These are phyloP conservation scores for Myoxocephalus aenaeus DNA, from an alignment of 2,797 vertebrate species.

Conservation along the genomic window DNA sequence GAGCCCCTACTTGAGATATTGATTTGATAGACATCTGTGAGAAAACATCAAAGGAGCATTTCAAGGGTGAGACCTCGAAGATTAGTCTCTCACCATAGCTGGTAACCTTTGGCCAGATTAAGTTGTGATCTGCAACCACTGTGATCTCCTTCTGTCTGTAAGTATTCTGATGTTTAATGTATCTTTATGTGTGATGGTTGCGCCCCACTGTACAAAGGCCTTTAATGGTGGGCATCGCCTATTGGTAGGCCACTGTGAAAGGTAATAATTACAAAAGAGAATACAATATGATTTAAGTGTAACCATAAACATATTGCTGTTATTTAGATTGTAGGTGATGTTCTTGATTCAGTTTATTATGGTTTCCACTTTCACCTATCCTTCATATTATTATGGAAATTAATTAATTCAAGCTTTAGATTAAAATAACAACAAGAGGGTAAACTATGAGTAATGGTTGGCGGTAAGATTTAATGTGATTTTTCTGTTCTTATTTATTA, in stretches of 20 bases:
- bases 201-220: neutral
- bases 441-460: neutral
- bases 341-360: neutral
- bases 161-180: neutral
- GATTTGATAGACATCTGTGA: conserved; percentile 41
- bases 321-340: neutral
- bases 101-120: neutral
- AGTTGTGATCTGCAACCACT: neutral
- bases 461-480: neutral
- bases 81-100: neutral
- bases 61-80: neutral
- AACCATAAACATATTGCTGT: neutral
- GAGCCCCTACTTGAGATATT: conserved; percentile 36
- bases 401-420: neutral
- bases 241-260: neutral
- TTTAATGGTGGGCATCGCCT: neutral
- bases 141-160: neutral
- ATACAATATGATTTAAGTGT: neutral
- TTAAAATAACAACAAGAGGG: neutral
- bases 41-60: conserved; percentile 29
- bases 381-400: neutral
- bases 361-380: neutral
- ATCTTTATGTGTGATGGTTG: neutral
- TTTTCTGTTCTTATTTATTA: conserved; percentile 3
- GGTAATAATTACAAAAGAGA: neutral